Percentiles rank a stretch among this genome's conserved stretches.
Conservation (phyloP, 2,113 vertebrate species). For the Rhadina sibilatrix region DNA sequence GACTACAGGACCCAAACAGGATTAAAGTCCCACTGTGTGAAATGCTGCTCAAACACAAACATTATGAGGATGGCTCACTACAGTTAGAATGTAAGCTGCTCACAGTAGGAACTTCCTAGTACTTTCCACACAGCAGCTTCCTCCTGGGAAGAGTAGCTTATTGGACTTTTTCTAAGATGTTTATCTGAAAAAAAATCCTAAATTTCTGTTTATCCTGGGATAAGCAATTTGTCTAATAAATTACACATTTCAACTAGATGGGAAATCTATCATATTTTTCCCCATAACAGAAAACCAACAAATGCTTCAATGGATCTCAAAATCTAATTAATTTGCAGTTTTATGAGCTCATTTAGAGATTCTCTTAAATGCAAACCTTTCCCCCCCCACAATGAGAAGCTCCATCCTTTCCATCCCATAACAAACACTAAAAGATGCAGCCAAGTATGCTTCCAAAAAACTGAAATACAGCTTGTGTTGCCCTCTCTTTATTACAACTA, state of each 20-base stretch:
- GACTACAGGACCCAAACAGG: neutral
- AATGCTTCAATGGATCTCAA: neutral
- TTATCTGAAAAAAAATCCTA: neutral
- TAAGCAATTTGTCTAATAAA: neutral
- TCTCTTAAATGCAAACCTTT: neutral
- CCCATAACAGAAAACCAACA: neutral
- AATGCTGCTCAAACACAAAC: neutral
- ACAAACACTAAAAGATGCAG: neutral
- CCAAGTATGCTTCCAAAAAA: neutral
- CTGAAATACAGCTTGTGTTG: neutral
- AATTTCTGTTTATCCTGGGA: neutral
- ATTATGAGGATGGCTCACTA: neutral
- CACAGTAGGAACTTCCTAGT: neutral
- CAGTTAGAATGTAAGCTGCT: neutral
- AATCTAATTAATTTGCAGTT: neutral
- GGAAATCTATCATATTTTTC: neutral
- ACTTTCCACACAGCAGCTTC: neutral
- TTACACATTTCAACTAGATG: neutral
- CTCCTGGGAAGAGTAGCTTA: neutral
- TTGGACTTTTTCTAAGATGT: neutral
- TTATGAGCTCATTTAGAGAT: neutral
- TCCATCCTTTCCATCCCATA: neutral
- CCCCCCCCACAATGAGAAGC: neutral
- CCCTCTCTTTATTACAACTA: neutral
- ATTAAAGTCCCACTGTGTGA: neutral